These are phyloP conservation scores for Lepidurus apus DNA, from an alignment of 1,140 invertebrate species.

Conservation along the genomic window DNA sequence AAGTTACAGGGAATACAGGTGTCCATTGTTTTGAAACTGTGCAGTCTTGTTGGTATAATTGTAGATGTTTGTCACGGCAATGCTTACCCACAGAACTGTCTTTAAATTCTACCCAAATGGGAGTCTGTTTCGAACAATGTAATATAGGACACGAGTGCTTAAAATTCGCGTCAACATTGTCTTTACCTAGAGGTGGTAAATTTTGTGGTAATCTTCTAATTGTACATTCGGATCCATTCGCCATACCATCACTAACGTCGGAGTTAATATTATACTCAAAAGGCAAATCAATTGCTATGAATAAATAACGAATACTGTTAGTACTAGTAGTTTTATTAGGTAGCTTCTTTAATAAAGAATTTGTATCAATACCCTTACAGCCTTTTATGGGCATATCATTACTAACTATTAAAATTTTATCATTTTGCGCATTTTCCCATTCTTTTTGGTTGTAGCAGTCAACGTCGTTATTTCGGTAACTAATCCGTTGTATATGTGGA, in stretches of 20 bases:
- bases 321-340: background rate
- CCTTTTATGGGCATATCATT: background rate
- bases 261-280: background rate
- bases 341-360: background rate
- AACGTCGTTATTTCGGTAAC: background rate
- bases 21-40: background rate
- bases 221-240: background rate
- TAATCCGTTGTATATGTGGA: background rate
- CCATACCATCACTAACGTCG: background rate
- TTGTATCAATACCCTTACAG: background rate
- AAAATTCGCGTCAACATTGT: background rate
- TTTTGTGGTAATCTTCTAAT: background rate
- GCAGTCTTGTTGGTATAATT: conserved; percentile 6
- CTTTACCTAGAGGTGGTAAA: background rate
- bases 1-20: background rate
- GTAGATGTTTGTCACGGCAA: background rate
- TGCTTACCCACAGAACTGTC: background rate
- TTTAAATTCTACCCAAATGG: background rate
- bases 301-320: background rate
- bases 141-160: background rate
- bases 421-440: background rate
- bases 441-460: background rate
- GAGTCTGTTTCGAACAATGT: background rate
- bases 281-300: background rate
- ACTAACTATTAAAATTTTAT: background rate